These are phyloP conservation scores for human DNA, from an alignment of 2,113 vertebrate genomes.

Conservation along the genomic window DNA sequence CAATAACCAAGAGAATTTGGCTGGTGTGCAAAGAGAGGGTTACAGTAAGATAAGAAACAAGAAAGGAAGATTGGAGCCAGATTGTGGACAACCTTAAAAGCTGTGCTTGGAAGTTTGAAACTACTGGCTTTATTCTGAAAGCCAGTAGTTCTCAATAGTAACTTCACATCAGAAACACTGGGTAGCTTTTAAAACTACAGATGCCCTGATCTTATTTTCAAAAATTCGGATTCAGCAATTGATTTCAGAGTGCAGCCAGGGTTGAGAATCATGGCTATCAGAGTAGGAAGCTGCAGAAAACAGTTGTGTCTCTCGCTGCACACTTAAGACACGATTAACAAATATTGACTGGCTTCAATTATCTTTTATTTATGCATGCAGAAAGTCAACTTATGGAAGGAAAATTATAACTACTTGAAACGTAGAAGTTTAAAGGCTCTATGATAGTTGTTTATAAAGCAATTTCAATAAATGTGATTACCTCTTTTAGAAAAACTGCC, in stretches of 20 bases:
- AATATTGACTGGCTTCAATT: background rate
- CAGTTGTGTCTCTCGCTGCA: background rate
- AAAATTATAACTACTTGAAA: slow-evolving; percentile 9
- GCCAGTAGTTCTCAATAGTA: background rate
- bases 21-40: background rate
- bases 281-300: background rate
- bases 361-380: background rate
- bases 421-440: background rate
- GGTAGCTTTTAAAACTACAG: background rate
- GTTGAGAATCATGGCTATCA: background rate
- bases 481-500: slow-evolving; percentile 2
- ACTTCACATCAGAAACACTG: background rate
- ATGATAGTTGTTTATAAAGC: background rate
- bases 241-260: background rate
- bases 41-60: background rate
- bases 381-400: background rate
- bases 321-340: background rate
- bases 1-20: background rate
- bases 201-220: background rate
- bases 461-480: background rate
- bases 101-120: background rate
- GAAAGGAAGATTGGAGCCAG: background rate
- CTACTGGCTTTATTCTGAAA: background rate
- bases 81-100: background rate
- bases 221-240: background rate